Evolutionary conservation across 2,113 vertebrate species (phyloP), one percentile per base, ranked within the genome.

Genomic region (Geococcyx californianus): DNA sequence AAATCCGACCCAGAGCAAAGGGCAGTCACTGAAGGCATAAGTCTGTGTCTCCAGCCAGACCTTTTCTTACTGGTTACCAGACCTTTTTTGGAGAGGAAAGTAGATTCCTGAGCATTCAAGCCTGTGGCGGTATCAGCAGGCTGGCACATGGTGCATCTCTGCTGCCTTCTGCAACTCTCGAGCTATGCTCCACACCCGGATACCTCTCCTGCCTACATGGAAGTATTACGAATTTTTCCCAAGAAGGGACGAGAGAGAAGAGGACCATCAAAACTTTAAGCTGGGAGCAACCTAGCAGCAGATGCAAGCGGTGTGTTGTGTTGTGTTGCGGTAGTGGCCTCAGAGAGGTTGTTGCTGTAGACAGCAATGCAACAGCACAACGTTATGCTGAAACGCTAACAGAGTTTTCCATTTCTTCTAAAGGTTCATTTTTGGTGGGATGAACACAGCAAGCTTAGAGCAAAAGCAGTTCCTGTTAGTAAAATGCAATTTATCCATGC

Each of bases 1-100:
- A 85, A 92, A 95, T 95, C 78, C 86, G 84, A 96, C 73, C 70
- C 40, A 73, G 34, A 69, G n/a, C 76, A 55, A 92, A 63, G 44
- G 34, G 49, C 34, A 70, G 54, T 36, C 7, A 6, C 76, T 31
- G 60, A 93, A 91, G 77, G 60, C 82, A 69, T 74, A 85, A 86
- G 34, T 68, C 38, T 72, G 31, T 58, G 31, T 68, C 78, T 68
- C 94, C 82, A 88, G 74, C 76, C 76, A 84, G 64, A 63, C 9
- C 19, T 91, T 94, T 69, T 85, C 45, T 67, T 63, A 24, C 58
- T 54, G 79, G 66, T 81, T 87, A 42, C 59, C 62, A 81, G 92
- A 87, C 7, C 19, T 26, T 87, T n/a, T 56, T 51, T 73, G 29
- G 90, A 74, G 69, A 80, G 44, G 69, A 23, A 75, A 45, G 59